A percentile compares a stretch with the other conserved stretches of the same genome.
These are phyloP conservation scores for Caenorhabditis imperialis DNA, from an alignment of 2,888 invertebrate species.

Conservation along the genomic window DNA sequence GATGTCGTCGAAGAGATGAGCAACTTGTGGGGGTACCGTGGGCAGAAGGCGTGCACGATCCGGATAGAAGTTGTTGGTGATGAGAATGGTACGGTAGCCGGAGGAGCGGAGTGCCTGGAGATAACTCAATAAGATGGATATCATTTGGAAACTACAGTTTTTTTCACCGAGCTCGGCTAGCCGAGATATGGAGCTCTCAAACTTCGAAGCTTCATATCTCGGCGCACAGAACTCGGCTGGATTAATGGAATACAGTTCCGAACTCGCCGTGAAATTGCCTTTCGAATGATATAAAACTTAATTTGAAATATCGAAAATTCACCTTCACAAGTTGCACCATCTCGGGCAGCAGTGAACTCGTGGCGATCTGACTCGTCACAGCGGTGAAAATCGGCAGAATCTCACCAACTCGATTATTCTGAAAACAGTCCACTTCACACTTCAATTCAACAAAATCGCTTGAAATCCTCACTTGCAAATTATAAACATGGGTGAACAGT, in stretches of 20 bases:
- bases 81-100: slow-evolving; percentile 79
- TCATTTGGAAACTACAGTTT: background rate
- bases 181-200: too few species aligned
- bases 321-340: slow-evolving; percentile 53
- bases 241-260: too few species aligned
- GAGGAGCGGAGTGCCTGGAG: slow-evolving; percentile 76
- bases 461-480: slow-evolving; percentile 77
- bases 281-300: background rate
- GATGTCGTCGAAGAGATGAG: slow-evolving; percentile 72
- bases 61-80: slow-evolving; percentile 79
- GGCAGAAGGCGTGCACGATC: slow-evolving; percentile 70
- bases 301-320: background rate
- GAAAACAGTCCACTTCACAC: too few species aligned
- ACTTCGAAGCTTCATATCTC: too few species aligned
- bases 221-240: too few species aligned
- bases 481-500: slow-evolving; percentile 78
- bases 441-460: too few species aligned
- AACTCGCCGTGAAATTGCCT: background rate
- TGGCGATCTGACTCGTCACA: slow-evolving; percentile 16
- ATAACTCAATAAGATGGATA: slow-evolving; percentile 6
- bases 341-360: slow-evolving; percentile 24
- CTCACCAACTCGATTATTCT: slow-evolving; percentile 33
- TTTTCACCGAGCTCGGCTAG: too few species aligned
- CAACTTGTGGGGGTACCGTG: slow-evolving; percentile 57
- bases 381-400: slow-evolving; percentile 32